Evolutionary conservation across 2,797 vertebrate species (phyloP), one percentile per base, ranked within the genome.

Genomic region (Pitangus sulphuratus): DNA sequence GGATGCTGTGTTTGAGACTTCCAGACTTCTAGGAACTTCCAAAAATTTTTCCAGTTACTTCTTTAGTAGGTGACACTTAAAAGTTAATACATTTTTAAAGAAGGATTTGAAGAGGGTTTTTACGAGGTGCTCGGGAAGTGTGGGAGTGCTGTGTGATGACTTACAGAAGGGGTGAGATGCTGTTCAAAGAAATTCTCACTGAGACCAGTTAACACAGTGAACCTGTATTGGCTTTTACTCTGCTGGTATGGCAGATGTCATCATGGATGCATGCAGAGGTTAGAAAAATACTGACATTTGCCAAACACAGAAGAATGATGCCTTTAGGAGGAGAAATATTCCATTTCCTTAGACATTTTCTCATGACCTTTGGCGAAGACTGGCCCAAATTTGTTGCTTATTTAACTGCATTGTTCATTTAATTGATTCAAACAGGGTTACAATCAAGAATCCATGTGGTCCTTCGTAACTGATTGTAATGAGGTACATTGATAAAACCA

Each of bases 281-380:
- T 94, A 96, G 61, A 78, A 94, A 94, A 96, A 92, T 66, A 92
- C 37, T 42, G 77, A 18, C 44, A 56, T 92, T 75, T 95, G 74
- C 82, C 82, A 84, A 86, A 72, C 62, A 70, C 26, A 60, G 66
- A 94, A 79, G 45, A 93, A 72, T 51, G 16, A 76, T 91, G 65
- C 54, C 69, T 86, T 89, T 91, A 91, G 84, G 76, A 93, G 64
- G 71, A 93, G 84, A 92, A 89, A 57, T 94, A 75, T 28, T 96
- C 84, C 11, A n/a, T 87, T 95, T 95, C 78, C 89, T 91, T 85
- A 72, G 78, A 64, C n/a, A 69, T 94, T 96, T 96, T 96, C 89
- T 94, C 82, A 86, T 88, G 91, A 92, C 89, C 82, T 93, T 50
- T 77, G 22, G 75, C 28, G 47, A 37, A 87, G 39, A 44, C 35